phyloP scores from a whole-genome alignment of 2,888 invertebrate species.

The Aphodius sticticus region DNA sequence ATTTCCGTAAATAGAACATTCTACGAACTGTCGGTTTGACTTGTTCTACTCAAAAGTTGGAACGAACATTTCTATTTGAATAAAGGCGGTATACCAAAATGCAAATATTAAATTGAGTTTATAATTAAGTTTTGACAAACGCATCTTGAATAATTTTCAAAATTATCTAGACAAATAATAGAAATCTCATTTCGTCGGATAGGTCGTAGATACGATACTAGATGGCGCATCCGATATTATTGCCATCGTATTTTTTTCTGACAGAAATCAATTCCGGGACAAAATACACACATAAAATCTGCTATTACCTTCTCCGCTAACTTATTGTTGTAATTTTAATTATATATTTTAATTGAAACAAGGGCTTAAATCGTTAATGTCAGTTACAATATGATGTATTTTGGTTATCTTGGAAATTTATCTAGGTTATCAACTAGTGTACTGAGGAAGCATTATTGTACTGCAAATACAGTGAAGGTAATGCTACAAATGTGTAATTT shows the following conservation, averaged over 20 bases:
- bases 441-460: not conserved
- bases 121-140: too few species aligned
- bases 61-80: too few species aligned
- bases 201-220: not conserved
- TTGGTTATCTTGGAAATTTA: not conserved
- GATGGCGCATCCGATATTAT: not conserved
- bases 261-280: not conserved
- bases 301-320: not conserved
- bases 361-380: not conserved
- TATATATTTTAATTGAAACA: not conserved
- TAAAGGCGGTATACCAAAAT: too few species aligned
- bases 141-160: too few species aligned
- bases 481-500: not conserved
- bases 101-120: too few species aligned
- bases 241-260: not conserved
- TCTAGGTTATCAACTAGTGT: not conserved
- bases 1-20: not conserved
- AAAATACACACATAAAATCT: not conserved
- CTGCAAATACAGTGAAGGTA: not conserved
- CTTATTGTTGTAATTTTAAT: not conserved
- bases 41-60: not conserved
- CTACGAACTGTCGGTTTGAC: not conserved
- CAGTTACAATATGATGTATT: not conserved
- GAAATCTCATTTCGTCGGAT: not conserved
- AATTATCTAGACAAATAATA: too few species aligned